Evolutionary conservation across 1,140 invertebrate species (phyloP), one percentile per base, ranked within the genome.

Genomic region (Caerostris extrusa): DNA sequence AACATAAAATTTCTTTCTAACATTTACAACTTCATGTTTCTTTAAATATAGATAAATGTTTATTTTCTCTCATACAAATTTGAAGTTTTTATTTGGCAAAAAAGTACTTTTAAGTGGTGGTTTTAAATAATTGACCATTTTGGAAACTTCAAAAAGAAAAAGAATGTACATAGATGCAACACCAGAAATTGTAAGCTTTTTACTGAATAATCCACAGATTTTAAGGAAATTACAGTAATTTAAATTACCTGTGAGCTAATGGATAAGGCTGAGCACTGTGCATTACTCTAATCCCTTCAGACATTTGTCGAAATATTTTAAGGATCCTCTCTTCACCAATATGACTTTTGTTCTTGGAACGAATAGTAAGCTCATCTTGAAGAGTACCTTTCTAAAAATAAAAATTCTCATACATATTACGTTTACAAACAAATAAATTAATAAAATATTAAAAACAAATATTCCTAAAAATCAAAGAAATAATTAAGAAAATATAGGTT

Each of bases 211-310:
- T 34, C 34, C 34, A 34, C 34, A 34, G 34, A 34, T 34, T 34
- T 1, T 34, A 34, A 34, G 34, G 34, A 34, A 34, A 34, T 34
- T 34, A 34, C 2, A 19, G 7, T 17, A 85, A 7, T 19, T 85
- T 19, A 93, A 50, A 93, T 34, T 94, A 96, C 96, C 96, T 96
- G 95, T 98, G 98, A 89, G 98, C 98, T 95, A 98, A 96, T 53
- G 98, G 97, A 90, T 97, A 96, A 34, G 98, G 98, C 95, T 97
- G 97, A 57, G 97, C 96, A 95, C 97, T 97, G 96, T 98, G 98
- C 95, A 98, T 97, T 89, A 97, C 97, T 96, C 97, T 97, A 0
- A 98, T 96, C 6, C 97, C 98, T 95, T 98, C 97, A 95, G 98
- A 98, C 90, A 98, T 97, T 90, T 97, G 97, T 93, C 97, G 95